These are phyloP conservation scores for Drosophila truncata DNA, from an alignment of 1,140 invertebrate genomes.

Conservation along the genomic window DNA sequence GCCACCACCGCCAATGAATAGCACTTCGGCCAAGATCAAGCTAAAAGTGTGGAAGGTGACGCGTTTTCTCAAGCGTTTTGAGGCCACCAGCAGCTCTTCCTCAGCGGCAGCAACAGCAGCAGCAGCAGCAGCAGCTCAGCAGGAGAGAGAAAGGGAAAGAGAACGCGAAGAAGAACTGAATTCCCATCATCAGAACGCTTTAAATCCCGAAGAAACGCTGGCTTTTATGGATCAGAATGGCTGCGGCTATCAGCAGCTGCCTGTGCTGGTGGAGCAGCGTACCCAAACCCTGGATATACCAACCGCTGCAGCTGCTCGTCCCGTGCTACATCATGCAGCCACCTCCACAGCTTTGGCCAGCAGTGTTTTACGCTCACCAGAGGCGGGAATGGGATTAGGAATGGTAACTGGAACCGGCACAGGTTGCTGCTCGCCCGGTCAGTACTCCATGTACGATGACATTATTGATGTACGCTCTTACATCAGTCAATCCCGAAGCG, in stretches of 20 bases:
- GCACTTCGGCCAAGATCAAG: conserved; percentile 86
- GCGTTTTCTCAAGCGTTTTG: conserved; percentile 87
- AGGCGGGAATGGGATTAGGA: no score
- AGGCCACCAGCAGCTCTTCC: no score
- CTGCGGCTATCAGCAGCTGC: conserved; percentile 87
- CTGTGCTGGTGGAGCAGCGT: conserved; percentile 87
- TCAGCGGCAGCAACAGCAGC: no score
- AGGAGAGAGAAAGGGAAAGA: conserved; percentile 1
- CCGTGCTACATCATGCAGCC: conserved; percentile 70
- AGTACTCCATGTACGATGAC: conserved; percentile 86
- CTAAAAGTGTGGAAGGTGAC: conserved; percentile 88
- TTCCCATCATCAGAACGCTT: neutral
- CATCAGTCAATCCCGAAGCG: conserved; percentile 89
- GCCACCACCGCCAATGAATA: neutral
- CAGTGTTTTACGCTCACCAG: conserved; percentile 65
- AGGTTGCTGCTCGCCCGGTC: conserved; percentile 77
- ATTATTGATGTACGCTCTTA: conserved; percentile 89
- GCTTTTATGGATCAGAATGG: conserved; percentile 67
- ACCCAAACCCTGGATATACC: conserved; percentile 74
- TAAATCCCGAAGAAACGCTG: conserved; percentile 55
- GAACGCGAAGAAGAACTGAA: conserved; percentile 38
- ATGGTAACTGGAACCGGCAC: conserved; percentile 11
- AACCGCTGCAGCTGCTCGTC: conserved; percentile 47
- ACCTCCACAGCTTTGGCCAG: conserved; percentile 67
- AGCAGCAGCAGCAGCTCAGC: neutral